These are phyloP conservation scores for Cantharis rufa DNA, from an alignment of 2,888 invertebrate genomes.

Conservation along the genomic window DNA sequence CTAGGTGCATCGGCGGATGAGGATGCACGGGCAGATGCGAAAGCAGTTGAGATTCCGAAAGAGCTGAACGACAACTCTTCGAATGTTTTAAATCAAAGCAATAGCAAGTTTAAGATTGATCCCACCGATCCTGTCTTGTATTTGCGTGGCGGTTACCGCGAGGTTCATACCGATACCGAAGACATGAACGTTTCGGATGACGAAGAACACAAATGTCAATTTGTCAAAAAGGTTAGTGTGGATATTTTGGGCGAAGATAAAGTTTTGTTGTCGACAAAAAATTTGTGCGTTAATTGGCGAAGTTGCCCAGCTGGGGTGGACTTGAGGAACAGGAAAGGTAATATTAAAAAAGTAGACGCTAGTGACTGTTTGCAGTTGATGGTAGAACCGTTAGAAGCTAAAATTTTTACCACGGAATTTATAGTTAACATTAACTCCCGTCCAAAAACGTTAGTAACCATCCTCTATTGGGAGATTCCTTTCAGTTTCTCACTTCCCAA, in stretches of 20 bases:
- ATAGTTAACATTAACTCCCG: conserved; percentile 21
- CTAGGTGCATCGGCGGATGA: conserved; percentile 56
- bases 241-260: conserved; percentile 28
- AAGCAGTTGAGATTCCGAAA: conserved; percentile 52
- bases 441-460: conserved; percentile 16
- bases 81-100: conserved; percentile 55
- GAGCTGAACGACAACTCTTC: conserved; percentile 56
- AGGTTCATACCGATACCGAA: conserved; percentile 61
- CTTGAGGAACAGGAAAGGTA: conserved; percentile 17
- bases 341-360: conserved; percentile 35
- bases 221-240: conserved; percentile 23
- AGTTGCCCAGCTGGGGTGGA: conserved; percentile 27
- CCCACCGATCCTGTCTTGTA: conserved; percentile 56
- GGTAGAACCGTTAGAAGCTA: conserved; percentile 14
- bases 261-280: conserved; percentile 24
- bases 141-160: conserved; percentile 58
- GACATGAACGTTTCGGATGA: conserved; percentile 55
- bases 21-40: conserved; percentile 46
- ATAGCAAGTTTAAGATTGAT: conserved; percentile 55
- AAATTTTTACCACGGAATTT: conserved; percentile 26
- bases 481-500: conserved; percentile 22
- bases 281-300: conserved; percentile 16
- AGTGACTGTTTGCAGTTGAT: conserved; percentile 9
- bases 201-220: conserved; percentile 26
- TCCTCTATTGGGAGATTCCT: conserved; percentile 28